phyloP scores from a whole-genome alignment of 2,797 vertebrate species.

The Tokudaia muenninki region DNA sequence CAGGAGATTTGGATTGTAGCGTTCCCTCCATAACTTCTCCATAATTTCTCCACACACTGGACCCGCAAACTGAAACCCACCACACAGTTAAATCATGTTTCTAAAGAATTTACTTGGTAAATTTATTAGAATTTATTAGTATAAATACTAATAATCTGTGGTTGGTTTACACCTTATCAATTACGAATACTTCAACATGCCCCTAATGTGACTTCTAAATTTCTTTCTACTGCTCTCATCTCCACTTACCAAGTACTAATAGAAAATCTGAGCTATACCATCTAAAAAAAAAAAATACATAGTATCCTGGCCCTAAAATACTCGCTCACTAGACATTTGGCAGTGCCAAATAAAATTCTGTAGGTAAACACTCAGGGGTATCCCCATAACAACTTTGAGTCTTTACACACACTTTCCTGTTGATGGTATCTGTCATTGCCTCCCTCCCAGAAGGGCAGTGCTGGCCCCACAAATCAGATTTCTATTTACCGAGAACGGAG shows the following conservation, averaged over 20 bases:
- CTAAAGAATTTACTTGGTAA: constrained; percentile 9
- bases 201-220: constrained; percentile 47
- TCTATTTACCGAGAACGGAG: constrained; percentile 79
- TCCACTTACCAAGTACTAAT: background rate
- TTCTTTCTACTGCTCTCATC: background rate
- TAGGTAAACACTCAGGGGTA: constrained; percentile 60
- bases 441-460: constrained; percentile 65
- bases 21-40: background rate
- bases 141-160: constrained; percentile 39
- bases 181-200: constrained; percentile 17
- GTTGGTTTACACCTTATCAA: constrained; percentile 42
- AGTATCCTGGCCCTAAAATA: constrained; percentile 53
- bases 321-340: constrained; percentile 45
- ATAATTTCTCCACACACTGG: background rate
- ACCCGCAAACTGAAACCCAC: constrained; percentile 34
- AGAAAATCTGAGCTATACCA: constrained; percentile 66
- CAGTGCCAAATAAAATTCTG: constrained; percentile 68
- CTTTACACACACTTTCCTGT: constrained; percentile 66
- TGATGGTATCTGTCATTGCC: constrained; percentile 76
- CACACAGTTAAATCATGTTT: constrained; percentile 15
- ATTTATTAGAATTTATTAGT: too few species aligned
- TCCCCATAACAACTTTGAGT: constrained; percentile 67
- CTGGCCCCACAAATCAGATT: constrained; percentile 62
- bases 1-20: background rate
- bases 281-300: background rate